Conservation (phyloP, 2,797 vertebrate species). For the Etheostoma nigrum region DNA sequence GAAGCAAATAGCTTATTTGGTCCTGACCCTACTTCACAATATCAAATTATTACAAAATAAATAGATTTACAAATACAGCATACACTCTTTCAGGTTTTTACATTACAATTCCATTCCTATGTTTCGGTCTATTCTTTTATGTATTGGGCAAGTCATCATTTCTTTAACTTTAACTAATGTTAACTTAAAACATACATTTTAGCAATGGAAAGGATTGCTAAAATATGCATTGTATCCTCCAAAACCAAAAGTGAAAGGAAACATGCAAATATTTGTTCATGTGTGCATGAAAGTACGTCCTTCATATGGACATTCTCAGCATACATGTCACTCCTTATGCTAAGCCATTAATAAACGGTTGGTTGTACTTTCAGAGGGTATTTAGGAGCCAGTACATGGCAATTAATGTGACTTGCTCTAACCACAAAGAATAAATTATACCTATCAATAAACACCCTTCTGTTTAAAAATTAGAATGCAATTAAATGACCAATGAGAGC, state of each 20-base stretch:
- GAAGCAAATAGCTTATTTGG: too few relatives aligned
- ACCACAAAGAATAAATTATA: slow-evolving; percentile 59
- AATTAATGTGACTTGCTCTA: slow-evolving; percentile 41
- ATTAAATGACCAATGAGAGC: slow-evolving; percentile 34
- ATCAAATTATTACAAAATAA: too few relatives aligned
- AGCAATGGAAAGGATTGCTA: background rate
- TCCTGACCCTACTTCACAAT: too few relatives aligned
- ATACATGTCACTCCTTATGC: background rate
- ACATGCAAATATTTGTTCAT: background rate
- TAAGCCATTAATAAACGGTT: slow-evolving; percentile 11
- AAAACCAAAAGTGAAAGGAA: slow-evolving; percentile 1
- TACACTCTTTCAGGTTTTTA: too few relatives aligned
- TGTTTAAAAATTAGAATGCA: slow-evolving; percentile 68
- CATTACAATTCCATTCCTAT: too few relatives aligned
- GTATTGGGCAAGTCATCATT: too few relatives aligned
- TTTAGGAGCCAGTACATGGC: slow-evolving; percentile 22
- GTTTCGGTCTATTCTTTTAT: too few relatives aligned
- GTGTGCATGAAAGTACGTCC: background rate
- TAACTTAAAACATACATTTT: too few relatives aligned
- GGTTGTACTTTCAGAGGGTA: slow-evolving; percentile 30
- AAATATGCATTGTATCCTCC: slow-evolving; percentile 5
- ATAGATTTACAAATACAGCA: too few relatives aligned
- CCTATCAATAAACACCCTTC: slow-evolving; percentile 59
- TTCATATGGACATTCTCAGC: slow-evolving; percentile 6
- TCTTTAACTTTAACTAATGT: too few relatives aligned